phyloP scores from a whole-genome alignment of 2,797 vertebrate genomes.

The Xyrichtys novacula region DNA sequence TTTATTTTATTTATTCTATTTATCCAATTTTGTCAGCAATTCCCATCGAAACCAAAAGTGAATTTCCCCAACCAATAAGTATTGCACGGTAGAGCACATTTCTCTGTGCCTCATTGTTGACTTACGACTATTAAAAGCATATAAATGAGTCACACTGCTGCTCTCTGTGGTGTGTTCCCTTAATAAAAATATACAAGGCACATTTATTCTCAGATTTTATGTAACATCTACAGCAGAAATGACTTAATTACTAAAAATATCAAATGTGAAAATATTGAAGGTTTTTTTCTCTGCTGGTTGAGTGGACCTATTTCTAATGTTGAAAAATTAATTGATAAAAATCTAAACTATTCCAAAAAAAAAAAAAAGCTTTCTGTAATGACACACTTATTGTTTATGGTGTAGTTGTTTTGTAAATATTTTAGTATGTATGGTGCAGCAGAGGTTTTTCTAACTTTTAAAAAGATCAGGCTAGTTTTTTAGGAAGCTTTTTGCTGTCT shows the following conservation, averaged over 20 bases:
- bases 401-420: no score
- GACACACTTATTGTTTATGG: no score
- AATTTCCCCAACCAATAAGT: neutral
- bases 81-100: slow-evolving; percentile 11
- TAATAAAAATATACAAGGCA: neutral
- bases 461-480: no score
- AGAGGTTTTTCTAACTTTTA: no score
- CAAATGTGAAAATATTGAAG: no score
- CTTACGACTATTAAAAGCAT: slow-evolving; percentile 26
- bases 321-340: no score
- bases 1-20: neutral
- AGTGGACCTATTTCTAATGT: no score
- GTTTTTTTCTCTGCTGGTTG: no score
- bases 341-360: no score
- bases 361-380: no score
- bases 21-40: slow-evolving; percentile 2
- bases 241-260: neutral
- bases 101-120: slow-evolving; percentile 12
- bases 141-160: slow-evolving; percentile 40
- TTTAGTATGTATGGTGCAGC: no score
- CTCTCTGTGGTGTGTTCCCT: neutral
- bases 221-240: neutral
- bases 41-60: neutral
- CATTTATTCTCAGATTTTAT: neutral
- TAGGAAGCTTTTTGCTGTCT: no score